phyloP scores from a whole-genome alignment of 2,113 vertebrate genomes.

The Cyanoderma ruficeps region DNA sequence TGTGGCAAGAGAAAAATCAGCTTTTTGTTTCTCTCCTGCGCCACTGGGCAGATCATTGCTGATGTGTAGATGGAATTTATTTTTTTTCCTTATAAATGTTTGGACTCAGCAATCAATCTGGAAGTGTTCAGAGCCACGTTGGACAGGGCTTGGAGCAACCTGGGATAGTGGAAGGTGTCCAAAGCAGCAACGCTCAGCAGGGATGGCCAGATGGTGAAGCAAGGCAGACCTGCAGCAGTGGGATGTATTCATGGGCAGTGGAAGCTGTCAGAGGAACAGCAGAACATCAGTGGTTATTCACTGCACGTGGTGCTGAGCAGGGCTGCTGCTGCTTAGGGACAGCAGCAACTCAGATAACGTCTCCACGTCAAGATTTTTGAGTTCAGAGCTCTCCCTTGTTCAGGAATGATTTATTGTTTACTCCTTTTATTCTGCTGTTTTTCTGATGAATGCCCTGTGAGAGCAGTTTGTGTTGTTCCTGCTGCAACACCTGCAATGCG shows the following conservation, averaged over 20 bases:
- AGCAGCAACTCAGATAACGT: not conserved
- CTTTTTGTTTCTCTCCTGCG: not conserved
- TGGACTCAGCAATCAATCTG: not conserved
- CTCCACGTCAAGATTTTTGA: not conserved
- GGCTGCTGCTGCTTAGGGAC: not conserved
- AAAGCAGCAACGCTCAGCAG: not conserved
- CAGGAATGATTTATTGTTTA: not conserved
- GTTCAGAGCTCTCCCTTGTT: not conserved
- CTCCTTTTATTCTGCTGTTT: not conserved
- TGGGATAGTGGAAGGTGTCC: not conserved
- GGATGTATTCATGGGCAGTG: not conserved
- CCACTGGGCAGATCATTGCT: not conserved
- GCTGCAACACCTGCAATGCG: accelerated
- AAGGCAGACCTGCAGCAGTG: not conserved
- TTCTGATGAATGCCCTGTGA: not conserved
- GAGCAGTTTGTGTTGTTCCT: not conserved
- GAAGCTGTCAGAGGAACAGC: not conserved
- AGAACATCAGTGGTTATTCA: not conserved
- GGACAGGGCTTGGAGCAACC: not conserved
- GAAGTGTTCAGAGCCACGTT: not conserved
- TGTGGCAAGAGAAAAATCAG: not conserved
- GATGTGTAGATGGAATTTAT: not conserved
- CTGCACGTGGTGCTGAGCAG: not conserved
- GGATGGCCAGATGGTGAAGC: not conserved
- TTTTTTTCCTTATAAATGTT: not conserved